These are phyloP conservation scores for Periophthalmodon schlosseri DNA, from an alignment of 2,113 vertebrate species.

Conservation along the genomic window DNA sequence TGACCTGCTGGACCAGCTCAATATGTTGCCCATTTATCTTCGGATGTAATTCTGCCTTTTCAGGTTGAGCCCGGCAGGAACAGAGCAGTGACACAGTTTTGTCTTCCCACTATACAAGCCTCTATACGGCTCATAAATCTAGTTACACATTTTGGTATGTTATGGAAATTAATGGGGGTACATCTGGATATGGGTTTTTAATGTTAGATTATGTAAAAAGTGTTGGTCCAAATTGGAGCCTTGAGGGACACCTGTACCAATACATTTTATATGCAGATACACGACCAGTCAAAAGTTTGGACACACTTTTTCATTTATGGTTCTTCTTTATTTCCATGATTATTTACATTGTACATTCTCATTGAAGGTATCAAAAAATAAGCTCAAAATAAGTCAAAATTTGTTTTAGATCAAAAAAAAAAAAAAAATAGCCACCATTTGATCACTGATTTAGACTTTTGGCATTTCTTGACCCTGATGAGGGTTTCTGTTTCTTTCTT, in stretches of 20 bases:
- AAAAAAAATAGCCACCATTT: too few relatives aligned
- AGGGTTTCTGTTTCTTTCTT: too few relatives aligned
- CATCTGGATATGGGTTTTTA: not conserved
- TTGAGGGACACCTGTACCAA: not conserved
- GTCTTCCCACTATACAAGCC: not conserved
- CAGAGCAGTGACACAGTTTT: not conserved
- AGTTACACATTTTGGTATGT: not conserved
- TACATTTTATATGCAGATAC: too few relatives aligned
- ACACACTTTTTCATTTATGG: too few relatives aligned
- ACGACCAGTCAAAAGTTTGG: too few relatives aligned
- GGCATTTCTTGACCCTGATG: too few relatives aligned
- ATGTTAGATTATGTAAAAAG: not conserved
- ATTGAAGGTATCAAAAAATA: too few relatives aligned
- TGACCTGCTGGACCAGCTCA: constrained; percentile 3
- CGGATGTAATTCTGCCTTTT: not conserved
- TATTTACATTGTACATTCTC: too few relatives aligned
- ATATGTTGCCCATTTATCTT: constrained; percentile 7
- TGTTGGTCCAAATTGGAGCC: not conserved
- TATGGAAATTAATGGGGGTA: not conserved
- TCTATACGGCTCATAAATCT: not conserved
- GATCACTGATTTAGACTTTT: too few relatives aligned
- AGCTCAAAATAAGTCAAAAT: too few relatives aligned
- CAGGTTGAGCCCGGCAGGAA: not conserved
- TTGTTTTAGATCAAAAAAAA: too few relatives aligned
- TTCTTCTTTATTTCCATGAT: too few relatives aligned